These are phyloP conservation scores for Neoascia interrupta DNA, from an alignment of 2,888 invertebrate species.

Conservation along the genomic window DNA sequence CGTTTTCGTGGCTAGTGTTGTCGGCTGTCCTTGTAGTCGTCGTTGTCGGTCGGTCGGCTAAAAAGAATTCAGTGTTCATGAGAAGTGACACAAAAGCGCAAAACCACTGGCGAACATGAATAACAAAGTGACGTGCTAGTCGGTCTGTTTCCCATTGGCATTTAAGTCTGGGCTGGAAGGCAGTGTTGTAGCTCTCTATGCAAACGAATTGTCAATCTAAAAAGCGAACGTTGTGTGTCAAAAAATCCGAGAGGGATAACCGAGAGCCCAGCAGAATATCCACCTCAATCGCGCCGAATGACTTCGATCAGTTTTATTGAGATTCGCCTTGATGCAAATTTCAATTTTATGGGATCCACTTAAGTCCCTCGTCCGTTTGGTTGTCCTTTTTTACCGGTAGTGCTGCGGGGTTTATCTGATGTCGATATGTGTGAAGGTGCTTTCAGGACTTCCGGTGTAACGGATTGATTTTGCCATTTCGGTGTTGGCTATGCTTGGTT, in stretches of 20 bases:
- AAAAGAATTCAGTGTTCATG: constrained; percentile 53
- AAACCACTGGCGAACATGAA: constrained; percentile 66
- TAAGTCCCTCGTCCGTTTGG: constrained; percentile 58
- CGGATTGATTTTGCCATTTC: too few relatives aligned
- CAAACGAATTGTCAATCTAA: constrained; percentile 61
- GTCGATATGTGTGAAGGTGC: too few relatives aligned
- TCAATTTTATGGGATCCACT: constrained; percentile 69
- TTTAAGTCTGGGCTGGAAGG: constrained; percentile 3
- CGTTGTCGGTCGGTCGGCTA: not conserved
- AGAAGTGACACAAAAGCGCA: constrained; percentile 59
- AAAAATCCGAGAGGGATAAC: constrained; percentile 33
- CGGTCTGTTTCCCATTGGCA: constrained; percentile 47
- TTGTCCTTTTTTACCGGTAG: constrained; percentile 63
- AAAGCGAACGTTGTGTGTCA: constrained; percentile 28
- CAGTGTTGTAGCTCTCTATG: constrained; percentile 34
- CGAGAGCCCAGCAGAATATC: not conserved
- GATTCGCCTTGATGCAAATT: constrained; percentile 69
- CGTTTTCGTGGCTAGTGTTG: not conserved
- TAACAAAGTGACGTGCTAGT: constrained; percentile 58
- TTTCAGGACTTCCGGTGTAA: too few relatives aligned
- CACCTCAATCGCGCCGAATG: constrained; percentile 37
- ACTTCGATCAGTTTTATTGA: constrained; percentile 69
- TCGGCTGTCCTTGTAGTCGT: constrained; percentile 3
- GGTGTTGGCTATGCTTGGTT: too few relatives aligned
- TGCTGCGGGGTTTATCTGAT: too few relatives aligned